Base-by-base conservation (phyloP, 2,797 vertebrate species). In the Platyrinchus mystaceus region DNA sequence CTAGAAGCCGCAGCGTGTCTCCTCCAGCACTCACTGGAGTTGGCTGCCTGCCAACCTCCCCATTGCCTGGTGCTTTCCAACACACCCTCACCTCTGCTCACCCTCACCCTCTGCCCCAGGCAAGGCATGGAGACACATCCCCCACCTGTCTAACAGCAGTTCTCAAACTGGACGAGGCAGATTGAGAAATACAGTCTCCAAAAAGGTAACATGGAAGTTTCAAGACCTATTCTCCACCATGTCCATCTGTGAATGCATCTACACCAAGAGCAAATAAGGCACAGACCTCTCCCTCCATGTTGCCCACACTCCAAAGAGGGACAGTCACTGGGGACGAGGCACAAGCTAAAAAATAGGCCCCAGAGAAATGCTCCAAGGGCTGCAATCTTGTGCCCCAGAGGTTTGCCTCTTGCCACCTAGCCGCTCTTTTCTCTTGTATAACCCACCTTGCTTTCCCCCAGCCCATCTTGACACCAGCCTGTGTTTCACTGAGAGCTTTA, bases 1-100 rank as follows among this genome's bases (percentile, higher is more conserved):
- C 53, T 24, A 1, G 8, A 69, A 47, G 50, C 0, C 3, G 59
- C 64, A 85, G 75, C 0, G 0, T 0, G 0, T 49, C 58, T 52
- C 47, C 26, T n/a, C 28, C 0, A 1, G 75, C 0, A 5, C 47
- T 46, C 27, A 47, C 52, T 37, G 56, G 39, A 56, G 14, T 41
- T 79, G 87, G 67, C 78, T 85, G 78, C 32, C 22, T 0, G 1
- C 69, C 5, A 10, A 26, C 34, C n/a, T 63, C 23, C 6, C 13
- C 34, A 26, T 7, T 2, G 8, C 39, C 1, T 0, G 0, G 34
- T 2, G 1, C 78, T 26, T 63, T 16, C 34, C 53, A 44, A 52
- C 4, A 43, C 47, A 56, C 32, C 50, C 23, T 89, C 63, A 36
- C 37, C 62, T 49, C 58, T 2, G 4, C 52, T 10, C 12, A 41